A percentile compares a stretch with the other conserved stretches of the same genome.
phyloP scores from a whole-genome alignment of 2,113 vertebrate species.

The Callionymus lyra region DNA sequence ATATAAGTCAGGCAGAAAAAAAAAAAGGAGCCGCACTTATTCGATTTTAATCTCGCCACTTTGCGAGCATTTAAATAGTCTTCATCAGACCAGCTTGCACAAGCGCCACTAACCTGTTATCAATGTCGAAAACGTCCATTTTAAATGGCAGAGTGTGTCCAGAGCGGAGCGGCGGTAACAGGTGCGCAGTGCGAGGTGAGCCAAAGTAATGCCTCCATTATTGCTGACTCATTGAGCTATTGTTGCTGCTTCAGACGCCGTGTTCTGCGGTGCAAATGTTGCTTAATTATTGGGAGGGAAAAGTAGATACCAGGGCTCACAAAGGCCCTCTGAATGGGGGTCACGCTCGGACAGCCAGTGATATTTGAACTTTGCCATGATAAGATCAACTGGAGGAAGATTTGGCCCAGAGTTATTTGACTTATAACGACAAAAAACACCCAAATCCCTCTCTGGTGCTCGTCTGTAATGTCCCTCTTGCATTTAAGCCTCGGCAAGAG shows the following conservation, averaged over 20 bases:
- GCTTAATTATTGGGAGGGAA: conserved; percentile 72
- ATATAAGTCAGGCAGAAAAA: conserved; percentile 67
- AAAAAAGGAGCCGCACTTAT: conserved; percentile 80
- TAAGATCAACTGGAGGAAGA: conserved; percentile 93
- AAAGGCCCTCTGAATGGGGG: conserved; percentile 68
- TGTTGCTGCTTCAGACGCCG: conserved; percentile 69
- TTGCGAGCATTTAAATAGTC: conserved; percentile 97
- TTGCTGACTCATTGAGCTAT: conserved; percentile 80
- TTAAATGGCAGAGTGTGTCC: conserved; percentile 92
- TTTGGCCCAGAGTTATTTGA: conserved; percentile 75
- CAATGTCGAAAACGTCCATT: conserved; percentile 91
- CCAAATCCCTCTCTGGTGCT: conserved; percentile 43
- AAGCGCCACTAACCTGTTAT: conserved; percentile 88
- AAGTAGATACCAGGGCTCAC: conserved; percentile 42
- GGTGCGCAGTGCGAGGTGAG: conserved; percentile 81
- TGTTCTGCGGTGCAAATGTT: conserved; percentile 58
- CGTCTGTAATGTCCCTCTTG: no score
- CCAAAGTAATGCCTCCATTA: conserved; percentile 80
- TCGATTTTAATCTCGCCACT: conserved; percentile 97
- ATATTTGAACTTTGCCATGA: conserved; percentile 94
- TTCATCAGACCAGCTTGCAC: conserved; percentile 86
- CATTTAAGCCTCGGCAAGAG: no score
- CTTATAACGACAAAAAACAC: conserved; percentile 74
- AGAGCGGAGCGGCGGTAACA: conserved; percentile 86
- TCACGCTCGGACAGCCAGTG: conserved; percentile 68